Percentiles rank a stretch among this genome's conserved stretches.
Conservation (phyloP, 2,797 vertebrate genomes). For the Halcyon badia region DNA sequence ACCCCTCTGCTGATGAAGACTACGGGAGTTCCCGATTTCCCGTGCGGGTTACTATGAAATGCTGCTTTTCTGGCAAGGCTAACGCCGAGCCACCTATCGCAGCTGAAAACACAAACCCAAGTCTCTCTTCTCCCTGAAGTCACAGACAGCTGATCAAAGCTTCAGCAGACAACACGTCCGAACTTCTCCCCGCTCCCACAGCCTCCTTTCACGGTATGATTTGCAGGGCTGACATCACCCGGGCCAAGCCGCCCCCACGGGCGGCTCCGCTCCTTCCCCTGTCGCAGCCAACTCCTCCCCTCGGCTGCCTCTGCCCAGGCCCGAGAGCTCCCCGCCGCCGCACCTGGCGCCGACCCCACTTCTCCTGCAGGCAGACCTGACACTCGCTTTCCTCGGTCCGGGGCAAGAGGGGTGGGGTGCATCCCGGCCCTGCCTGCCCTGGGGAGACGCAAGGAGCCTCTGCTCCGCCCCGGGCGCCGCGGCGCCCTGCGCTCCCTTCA, state of each 20-base stretch:
- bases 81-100: background rate
- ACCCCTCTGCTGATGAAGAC: background rate
- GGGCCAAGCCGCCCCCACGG: background rate
- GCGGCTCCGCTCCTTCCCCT: background rate
- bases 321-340: background rate
- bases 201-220: background rate
- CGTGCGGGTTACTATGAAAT: background rate
- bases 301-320: background rate
- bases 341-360: background rate
- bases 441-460: background rate
- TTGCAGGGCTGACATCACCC: slow-evolving; percentile 6
- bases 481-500: background rate
- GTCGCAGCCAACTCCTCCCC: background rate
- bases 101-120: slow-evolving; percentile 29
- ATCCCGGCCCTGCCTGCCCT: background rate
- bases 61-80: background rate
- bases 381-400: background rate
- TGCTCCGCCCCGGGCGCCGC: background rate
- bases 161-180: background rate
- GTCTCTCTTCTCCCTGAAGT: background rate
- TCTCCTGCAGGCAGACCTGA: background rate
- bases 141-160: slow-evolving; percentile 28
- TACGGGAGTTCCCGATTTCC: background rate
- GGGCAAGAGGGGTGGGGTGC: too few relatives aligned
- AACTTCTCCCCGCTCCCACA: slow-evolving; percentile 37